Conservation (phyloP, 2,888 invertebrate genomes). For the Biston betularia region DNA sequence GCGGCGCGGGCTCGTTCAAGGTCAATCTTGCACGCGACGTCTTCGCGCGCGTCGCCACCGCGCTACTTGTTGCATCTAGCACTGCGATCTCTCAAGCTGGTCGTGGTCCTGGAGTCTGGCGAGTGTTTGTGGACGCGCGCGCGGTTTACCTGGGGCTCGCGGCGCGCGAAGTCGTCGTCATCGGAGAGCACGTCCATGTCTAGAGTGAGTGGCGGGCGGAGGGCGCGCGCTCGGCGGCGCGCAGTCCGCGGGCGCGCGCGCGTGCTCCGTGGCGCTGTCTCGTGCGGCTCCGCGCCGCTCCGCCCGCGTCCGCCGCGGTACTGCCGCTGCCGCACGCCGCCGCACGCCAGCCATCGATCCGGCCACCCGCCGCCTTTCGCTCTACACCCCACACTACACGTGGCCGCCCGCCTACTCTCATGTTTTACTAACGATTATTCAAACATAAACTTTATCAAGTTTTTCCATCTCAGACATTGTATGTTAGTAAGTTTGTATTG, state of each 20-base stretch:
- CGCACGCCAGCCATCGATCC: slow-evolving; percentile 71
- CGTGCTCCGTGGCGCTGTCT: slow-evolving; percentile 65
- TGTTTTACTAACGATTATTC: slow-evolving; percentile 14
- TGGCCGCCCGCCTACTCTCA: slow-evolving; percentile 55
- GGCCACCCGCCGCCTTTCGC: slow-evolving; percentile 56
- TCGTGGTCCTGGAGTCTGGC: slow-evolving; percentile 45
- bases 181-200: slow-evolving; percentile 84
- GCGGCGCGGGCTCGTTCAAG: slow-evolving; percentile 69
- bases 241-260: slow-evolving; percentile 73
- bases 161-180: slow-evolving; percentile 81
- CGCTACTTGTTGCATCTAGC: slow-evolving; percentile 75
- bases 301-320: slow-evolving; percentile 81
- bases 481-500: background rate
- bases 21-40: slow-evolving; percentile 72
- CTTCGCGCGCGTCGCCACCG: slow-evolving; percentile 46
- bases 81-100: slow-evolving; percentile 44
- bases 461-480: background rate
- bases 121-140: slow-evolving; percentile 39
- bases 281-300: slow-evolving; percentile 79
- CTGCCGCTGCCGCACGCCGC: slow-evolving; percentile 70
- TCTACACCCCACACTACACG: slow-evolving; percentile 55
- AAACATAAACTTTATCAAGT: slow-evolving; percentile 19
- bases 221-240: slow-evolving; percentile 75
- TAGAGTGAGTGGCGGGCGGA: slow-evolving; percentile 55
- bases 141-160: slow-evolving; percentile 76